Base-by-base conservation (phyloP, 2,113 vertebrate genomes). In the Gnathonemus longibarbis region DNA sequence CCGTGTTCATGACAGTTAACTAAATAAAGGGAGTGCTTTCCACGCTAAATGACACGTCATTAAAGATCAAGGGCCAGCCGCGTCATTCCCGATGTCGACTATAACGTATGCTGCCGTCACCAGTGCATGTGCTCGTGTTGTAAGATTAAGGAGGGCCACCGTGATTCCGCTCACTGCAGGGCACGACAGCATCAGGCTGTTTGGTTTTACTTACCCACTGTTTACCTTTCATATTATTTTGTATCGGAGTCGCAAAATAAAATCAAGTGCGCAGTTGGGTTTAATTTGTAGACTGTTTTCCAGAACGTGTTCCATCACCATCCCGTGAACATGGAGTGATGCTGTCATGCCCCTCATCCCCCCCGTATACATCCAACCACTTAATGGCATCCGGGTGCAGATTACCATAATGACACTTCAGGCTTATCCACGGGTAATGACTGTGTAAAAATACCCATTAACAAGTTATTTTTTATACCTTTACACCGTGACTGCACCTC, bases 1-100 rank as follows among this genome's bases (percentile, higher is more conserved):
- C 50, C 5, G 9, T 31, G 15, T 31, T 52, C 49, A 21, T 53
- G 24, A 31, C 31, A 52, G 27, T 53, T 56, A 15, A 52, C 45
- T 24, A 87, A 62, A 90, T 87, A 84, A 84, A 77, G 49, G n/a
- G 31, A 77, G 50, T 90, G 39, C 86, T 90, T 74, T 87, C 13
- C 58, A 49, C 9, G 74, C 56, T 49, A 42, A 62, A 53, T 24
- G 87, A 77, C 58, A 56, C 70, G 87, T n/a, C 8, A 19, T 31
- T 49, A 87, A 35, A 52, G 31, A 50, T 46, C 27, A 90, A 85
- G 48, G 35, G 11, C 19, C 56, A 27, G 3, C 27, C 89, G n/a
- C 50, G 39, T 85, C 84, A 39, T 42, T 49, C 62, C 31, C 27
- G 39, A 87, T 88, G 84, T 66, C 70, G 58, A 87, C 50, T 87